Evolutionary conservation across 2,888 invertebrate species (phyloP).

Genomic region (Choreutis nemorana): DNA sequence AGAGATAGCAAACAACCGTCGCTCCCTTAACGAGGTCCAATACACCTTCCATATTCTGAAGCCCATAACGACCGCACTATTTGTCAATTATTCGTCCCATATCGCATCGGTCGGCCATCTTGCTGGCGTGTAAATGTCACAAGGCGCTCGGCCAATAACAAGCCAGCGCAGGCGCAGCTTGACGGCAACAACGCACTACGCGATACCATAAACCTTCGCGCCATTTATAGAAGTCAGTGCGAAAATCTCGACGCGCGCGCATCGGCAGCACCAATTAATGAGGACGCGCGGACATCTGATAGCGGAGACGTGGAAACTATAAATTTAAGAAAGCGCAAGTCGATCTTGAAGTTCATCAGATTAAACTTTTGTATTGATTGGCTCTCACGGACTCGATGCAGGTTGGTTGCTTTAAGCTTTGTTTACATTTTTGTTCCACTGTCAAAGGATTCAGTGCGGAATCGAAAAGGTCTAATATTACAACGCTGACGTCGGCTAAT

Average conservation of each 20-base stretch:
- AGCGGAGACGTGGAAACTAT: slow-evolving; percentile 17
- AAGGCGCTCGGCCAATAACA: slow-evolving; percentile 60
- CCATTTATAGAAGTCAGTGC: slow-evolving; percentile 52
- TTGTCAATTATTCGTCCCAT: slow-evolving; percentile 59
- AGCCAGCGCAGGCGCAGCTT: slow-evolving; percentile 46
- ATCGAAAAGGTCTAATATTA: too few species aligned
- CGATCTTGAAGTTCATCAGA: too few species aligned
- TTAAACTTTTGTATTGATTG: too few species aligned
- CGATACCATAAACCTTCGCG: slow-evolving; percentile 58
- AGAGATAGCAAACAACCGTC: too few species aligned
- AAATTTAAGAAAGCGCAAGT: too few species aligned
- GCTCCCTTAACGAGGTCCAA: too few species aligned
- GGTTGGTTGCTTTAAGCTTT: too few species aligned
- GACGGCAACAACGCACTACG: slow-evolving; percentile 50
- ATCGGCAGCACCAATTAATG: slow-evolving; percentile 59
- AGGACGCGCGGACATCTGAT: slow-evolving; percentile 35
- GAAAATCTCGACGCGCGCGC: slow-evolving; percentile 34
- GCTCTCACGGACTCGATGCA: too few species aligned
- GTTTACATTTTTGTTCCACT: too few species aligned
- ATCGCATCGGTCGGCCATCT: slow-evolving; percentile 54
- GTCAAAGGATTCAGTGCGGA: too few species aligned
- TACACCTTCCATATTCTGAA: slow-evolving; percentile 1
- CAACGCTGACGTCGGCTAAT: too few species aligned
- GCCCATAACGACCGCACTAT: slow-evolving; percentile 21
- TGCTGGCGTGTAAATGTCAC: slow-evolving; percentile 58